A percentile compares a stretch with the other conserved stretches of the same genome.
Conservation (phyloP, 1,140 invertebrate genomes). For the Frieseomelitta varia region DNA sequence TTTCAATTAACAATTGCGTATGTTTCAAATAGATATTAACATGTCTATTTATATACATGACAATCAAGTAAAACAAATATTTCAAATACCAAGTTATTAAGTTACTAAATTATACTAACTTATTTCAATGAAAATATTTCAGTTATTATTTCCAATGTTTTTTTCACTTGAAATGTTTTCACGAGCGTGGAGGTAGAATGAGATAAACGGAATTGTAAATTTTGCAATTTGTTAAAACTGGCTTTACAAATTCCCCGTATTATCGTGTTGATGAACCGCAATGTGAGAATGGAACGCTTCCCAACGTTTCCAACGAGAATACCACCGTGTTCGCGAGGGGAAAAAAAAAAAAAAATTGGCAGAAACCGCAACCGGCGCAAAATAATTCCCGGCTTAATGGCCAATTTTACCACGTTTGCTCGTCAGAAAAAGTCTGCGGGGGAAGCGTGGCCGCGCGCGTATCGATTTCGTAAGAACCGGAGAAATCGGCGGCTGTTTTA, state of each 20-base stretch:
- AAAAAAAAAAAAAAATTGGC: too few relatives aligned
- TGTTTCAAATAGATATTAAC: too few relatives aligned
- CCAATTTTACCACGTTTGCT: neutral
- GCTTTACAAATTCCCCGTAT: neutral
- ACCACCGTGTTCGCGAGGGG: neutral
- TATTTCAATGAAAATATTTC: too few relatives aligned
- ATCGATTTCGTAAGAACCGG: conserved; percentile 34
- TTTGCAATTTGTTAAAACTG: neutral
- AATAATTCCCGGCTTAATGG: conserved; percentile 12
- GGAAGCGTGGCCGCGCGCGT: neutral
- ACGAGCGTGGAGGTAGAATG: too few relatives aligned
- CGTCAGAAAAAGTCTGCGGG: neutral
- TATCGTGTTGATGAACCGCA: neutral
- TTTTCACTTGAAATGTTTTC: too few relatives aligned
- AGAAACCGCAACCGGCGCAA: neutral
- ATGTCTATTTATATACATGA: too few relatives aligned
- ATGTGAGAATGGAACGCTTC: neutral
- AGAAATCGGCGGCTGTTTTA: conserved; percentile 46
- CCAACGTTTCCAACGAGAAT: neutral
- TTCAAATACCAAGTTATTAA: too few relatives aligned
- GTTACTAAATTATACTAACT: too few relatives aligned
- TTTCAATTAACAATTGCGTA: too few relatives aligned
- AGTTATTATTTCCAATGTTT: too few relatives aligned
- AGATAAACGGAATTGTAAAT: neutral
- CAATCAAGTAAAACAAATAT: too few relatives aligned